Evolutionary conservation across 1,140 invertebrate genomes (phyloP).

Genomic region (Magallana gigas): DNA sequence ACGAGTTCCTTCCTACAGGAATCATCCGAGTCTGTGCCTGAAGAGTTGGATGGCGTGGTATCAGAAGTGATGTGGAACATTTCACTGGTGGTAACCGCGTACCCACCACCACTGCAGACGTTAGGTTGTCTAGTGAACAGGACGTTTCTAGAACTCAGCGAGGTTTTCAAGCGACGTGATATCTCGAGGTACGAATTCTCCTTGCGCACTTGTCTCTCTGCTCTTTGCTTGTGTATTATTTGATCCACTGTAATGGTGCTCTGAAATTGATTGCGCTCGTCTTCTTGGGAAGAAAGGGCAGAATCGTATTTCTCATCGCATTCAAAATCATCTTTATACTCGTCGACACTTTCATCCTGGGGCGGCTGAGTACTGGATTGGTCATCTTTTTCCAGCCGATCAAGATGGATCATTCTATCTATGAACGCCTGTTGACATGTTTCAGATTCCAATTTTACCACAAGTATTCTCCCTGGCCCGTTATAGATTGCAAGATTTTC

Average conservation of each 20-base stretch:
- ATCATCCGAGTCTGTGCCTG: not conserved
- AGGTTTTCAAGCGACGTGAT: not conserved
- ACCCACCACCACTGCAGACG: not conserved
- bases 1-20: not conserved
- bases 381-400: not conserved
- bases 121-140: not conserved
- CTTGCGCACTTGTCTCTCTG: not conserved
- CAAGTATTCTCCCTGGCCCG: not conserved
- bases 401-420: too few species aligned
- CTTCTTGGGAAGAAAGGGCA: not conserved
- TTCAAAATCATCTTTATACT: slow-evolving; percentile 6
- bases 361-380: not conserved
- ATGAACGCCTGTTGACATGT: not conserved
- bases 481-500: not conserved
- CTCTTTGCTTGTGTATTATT: not conserved
- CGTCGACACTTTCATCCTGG: not conserved
- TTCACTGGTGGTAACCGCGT: not conserved
- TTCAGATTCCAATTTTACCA: slow-evolving; percentile 18
- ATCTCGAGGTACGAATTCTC: not conserved
- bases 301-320: not conserved
- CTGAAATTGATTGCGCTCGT: not conserved
- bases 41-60: not conserved
- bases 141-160: not conserved
- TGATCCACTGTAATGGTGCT: not conserved
- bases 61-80: not conserved